phyloP scores from a whole-genome alignment of 2,888 invertebrate species.

The Pristionchus maxplancki region DNA sequence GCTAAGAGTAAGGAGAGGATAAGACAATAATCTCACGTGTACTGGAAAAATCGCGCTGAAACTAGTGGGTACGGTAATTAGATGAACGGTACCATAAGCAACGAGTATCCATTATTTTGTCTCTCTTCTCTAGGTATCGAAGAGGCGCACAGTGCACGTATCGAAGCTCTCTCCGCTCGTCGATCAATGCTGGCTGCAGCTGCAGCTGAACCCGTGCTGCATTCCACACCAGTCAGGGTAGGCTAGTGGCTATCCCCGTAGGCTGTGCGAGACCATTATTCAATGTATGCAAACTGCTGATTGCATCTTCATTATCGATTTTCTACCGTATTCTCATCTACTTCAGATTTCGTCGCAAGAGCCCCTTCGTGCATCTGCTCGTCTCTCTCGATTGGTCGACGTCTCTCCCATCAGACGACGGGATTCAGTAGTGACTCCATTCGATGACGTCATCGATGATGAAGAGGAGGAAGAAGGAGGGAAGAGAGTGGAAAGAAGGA shows the following conservation, averaged over 20 bases:
- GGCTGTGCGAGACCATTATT: no score
- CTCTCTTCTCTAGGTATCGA: not conserved
- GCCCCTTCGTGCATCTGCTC: not conserved
- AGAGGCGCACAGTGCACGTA: conserved; percentile 20
- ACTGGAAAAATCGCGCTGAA: no score
- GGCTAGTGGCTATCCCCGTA: not conserved
- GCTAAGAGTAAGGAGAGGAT: not conserved
- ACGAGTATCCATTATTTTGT: not conserved
- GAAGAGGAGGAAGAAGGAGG: conserved; percentile 7
- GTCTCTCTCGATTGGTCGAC: conserved; percentile 9
- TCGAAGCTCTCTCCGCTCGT: not conserved
- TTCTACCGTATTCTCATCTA: not conserved
- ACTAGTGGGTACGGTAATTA: conserved; percentile 29
- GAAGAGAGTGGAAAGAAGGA: not conserved
- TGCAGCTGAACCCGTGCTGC: not conserved
- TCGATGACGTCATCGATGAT: not conserved
- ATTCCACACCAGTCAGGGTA: conserved; percentile 41
- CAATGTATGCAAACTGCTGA: not conserved
- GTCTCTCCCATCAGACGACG: conserved; percentile 24
- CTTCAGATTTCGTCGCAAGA: not conserved
- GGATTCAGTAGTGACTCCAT: not conserved
- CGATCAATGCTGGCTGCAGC: not conserved
- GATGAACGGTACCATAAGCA: not conserved
- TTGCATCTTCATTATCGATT: not conserved
- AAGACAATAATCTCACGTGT: no score